Percentiles rank a stretch among this genome's conserved stretches.
phyloP scores from a whole-genome alignment of 2,888 invertebrate genomes.

The Morpho helenor region DNA sequence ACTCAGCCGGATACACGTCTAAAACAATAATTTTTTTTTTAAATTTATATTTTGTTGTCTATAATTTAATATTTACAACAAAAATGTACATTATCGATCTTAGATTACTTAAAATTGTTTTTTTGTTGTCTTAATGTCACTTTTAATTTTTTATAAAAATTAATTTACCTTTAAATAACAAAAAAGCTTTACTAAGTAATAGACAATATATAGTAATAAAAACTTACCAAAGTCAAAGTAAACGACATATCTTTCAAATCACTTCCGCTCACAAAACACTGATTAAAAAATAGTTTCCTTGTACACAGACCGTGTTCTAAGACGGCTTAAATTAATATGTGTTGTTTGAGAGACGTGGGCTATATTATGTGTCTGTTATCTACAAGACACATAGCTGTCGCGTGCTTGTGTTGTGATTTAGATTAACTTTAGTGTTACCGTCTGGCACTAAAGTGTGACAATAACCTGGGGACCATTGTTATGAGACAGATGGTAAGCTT shows the following conservation, averaged over 20 bases:
- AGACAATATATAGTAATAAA: no score
- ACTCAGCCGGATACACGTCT: no score
- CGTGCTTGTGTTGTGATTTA: conserved; percentile 46
- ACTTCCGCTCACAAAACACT: conserved; percentile 16
- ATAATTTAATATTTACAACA: no score
- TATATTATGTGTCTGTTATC: conserved; percentile 17
- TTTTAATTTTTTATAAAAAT: no score
- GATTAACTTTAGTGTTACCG: conserved; percentile 31
- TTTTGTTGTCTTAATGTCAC: no score
- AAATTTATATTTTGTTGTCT: no score
- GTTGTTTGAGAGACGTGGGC: conserved; percentile 7
- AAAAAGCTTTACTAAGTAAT: no score
- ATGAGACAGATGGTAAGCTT: background rate
- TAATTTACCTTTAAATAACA: no score
- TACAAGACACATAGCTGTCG: conserved; percentile 37
- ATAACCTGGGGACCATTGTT: background rate
- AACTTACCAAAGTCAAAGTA: no score
- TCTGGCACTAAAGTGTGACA: conserved; percentile 1
- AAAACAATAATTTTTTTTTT: no score
- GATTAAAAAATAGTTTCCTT: background rate
- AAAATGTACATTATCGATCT: no score
- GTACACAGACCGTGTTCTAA: background rate
- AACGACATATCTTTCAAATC: background rate
- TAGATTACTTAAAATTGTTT: no score
- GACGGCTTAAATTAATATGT: conserved; percentile 13